phyloP scores from a whole-genome alignment of 2,888 invertebrate genomes.

The Polyploca ridens region DNA sequence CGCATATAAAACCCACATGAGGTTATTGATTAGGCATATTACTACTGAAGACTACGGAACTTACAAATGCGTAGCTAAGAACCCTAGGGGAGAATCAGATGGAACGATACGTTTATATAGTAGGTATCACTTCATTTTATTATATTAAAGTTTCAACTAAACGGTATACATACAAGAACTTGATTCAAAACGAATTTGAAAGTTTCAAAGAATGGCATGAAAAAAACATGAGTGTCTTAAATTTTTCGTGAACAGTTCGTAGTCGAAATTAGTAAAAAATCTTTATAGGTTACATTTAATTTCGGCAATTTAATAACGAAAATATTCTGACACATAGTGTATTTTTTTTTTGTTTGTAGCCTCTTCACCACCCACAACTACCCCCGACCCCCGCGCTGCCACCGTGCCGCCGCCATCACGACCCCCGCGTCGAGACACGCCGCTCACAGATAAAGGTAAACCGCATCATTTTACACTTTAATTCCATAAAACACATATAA shows the following conservation, averaged over 20 bases:
- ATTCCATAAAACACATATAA: neutral
- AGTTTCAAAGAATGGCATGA: neutral
- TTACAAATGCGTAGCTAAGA: slow-evolving; percentile 95
- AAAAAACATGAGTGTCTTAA: neutral
- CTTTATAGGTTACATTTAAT: neutral
- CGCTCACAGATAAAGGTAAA: slow-evolving; percentile 75
- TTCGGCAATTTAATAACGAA: neutral
- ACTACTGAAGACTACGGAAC: slow-evolving; percentile 92
- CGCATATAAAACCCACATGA: slow-evolving; percentile 94
- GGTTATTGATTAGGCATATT: slow-evolving; percentile 91
- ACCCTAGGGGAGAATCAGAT: slow-evolving; percentile 95
- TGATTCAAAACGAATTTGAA: neutral
- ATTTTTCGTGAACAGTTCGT: neutral
- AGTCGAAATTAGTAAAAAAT: too few species aligned
- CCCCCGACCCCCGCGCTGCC: slow-evolving; percentile 88
- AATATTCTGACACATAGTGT: neutral
- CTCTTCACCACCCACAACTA: slow-evolving; percentile 92
- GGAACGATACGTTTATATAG: slow-evolving; percentile 95
- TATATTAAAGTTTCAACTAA: neutral
- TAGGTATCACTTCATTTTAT: slow-evolving; percentile 78
- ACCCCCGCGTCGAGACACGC: slow-evolving; percentile 75
- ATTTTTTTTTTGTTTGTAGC: slow-evolving; percentile 74
- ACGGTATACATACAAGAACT: neutral
- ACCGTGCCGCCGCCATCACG: slow-evolving; percentile 74
- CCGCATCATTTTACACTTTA: neutral